A percentile compares a stretch with the other conserved stretches of the same genome.
Evolutionary conservation across 2,797 vertebrate species (phyloP).

Genomic region (Chromobotia macracanthus): DNA sequence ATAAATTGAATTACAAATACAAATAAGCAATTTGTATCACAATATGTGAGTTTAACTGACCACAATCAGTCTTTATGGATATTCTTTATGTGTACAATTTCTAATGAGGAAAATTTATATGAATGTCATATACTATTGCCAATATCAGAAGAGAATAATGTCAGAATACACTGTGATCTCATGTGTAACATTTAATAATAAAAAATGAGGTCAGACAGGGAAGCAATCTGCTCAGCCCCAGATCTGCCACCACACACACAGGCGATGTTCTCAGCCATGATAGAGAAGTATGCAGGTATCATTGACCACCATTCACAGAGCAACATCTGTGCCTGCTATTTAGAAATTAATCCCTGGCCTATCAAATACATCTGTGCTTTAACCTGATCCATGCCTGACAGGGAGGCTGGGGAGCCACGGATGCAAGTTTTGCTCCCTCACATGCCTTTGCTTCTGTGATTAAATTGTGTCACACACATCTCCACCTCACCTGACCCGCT

Average conservation of each 20-base stretch:
- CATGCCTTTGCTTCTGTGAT: constrained; percentile 65
- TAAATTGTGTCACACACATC: constrained; percentile 60
- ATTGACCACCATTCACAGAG: constrained; percentile 47
- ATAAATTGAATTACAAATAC: no score
- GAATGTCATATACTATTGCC: background rate
- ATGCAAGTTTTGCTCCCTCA: constrained; percentile 63
- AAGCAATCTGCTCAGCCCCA: background rate
- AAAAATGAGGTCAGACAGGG: constrained; percentile 1
- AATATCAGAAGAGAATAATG: background rate
- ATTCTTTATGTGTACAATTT: no score
- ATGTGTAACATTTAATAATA: background rate
- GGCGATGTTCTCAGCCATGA: background rate
- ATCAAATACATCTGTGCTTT: constrained; percentile 65
- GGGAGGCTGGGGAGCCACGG: constrained; percentile 44
- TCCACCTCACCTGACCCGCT: constrained; percentile 57
- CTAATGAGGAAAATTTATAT: background rate
- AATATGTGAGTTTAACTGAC: no score
- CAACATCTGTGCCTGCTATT: constrained; percentile 63
- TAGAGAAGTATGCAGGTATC: constrained; percentile 4
- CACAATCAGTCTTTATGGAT: no score
- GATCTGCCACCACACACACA: background rate
- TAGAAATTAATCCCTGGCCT: constrained; percentile 68
- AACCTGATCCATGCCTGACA: constrained; percentile 33
- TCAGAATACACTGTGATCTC: background rate
- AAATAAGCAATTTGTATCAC: no score